Conservation (phyloP, 2,113 vertebrate species). For the Tetrax tetrax region DNA sequence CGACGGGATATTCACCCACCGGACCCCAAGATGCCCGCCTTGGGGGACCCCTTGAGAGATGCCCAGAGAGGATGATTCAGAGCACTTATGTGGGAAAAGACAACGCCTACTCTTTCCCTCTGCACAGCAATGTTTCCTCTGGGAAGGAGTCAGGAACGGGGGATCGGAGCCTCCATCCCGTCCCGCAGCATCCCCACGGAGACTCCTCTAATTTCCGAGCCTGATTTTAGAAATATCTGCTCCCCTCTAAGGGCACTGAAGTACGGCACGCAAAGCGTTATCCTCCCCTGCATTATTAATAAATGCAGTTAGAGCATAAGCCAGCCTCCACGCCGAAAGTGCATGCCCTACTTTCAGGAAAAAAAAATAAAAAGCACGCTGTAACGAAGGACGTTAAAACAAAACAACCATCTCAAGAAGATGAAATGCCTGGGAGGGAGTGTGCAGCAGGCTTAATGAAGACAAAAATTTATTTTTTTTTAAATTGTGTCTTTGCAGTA, state of each 20-base stretch:
- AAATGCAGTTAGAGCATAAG: background rate
- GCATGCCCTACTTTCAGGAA: conserved; percentile 31
- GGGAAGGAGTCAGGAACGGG: fast-evolving
- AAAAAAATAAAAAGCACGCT: background rate
- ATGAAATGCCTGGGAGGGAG: conserved; percentile 27
- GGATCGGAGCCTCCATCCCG: fast-evolving
- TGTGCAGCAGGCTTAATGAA: background rate
- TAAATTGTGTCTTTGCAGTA: background rate
- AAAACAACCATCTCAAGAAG: background rate
- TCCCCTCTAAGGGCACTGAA: background rate
- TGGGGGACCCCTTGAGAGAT: background rate
- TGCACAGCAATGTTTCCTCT: background rate
- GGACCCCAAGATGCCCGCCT: background rate
- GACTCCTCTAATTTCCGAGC: background rate
- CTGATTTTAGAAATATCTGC: background rate
- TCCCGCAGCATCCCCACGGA: background rate
- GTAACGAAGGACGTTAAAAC: conserved; percentile 10
- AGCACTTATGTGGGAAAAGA: background rate
- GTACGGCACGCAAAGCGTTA: background rate
- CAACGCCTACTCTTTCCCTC: fast-evolving
- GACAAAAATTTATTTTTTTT: background rate
- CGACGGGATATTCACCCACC: background rate
- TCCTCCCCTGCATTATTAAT: conserved; percentile 50
- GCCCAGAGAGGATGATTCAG: background rate
- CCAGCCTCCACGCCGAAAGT: background rate